Evolutionary conservation across 1,140 invertebrate genomes (phyloP).

Genomic region (Cecropterus lyciades): DNA sequence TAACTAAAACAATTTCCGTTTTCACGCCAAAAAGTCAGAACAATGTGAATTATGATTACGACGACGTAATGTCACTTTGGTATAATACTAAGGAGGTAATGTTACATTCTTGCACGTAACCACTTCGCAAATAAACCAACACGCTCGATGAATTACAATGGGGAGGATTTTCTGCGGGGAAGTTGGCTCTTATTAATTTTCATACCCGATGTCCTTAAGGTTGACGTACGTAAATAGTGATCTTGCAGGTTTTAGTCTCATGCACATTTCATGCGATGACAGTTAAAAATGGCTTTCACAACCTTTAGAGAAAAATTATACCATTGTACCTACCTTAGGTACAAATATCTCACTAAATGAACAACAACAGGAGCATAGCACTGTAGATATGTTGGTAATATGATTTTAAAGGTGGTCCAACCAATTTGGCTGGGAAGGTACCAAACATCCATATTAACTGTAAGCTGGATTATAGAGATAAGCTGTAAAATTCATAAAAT

Average conservation of each 20-base stretch:
- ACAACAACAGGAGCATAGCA: too few species aligned
- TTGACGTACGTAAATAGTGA: neutral
- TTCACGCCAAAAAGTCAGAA: neutral
- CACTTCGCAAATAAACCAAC: neutral
- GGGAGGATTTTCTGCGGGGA: neutral
- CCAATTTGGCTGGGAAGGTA: too few species aligned
- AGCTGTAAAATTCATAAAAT: too few species aligned
- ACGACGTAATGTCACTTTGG: neutral
- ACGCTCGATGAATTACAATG: constrained; percentile 9
- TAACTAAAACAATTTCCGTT: constrained; percentile 27
- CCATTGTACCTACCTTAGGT: too few species aligned
- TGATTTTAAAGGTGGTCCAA: too few species aligned
- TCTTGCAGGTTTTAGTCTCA: neutral
- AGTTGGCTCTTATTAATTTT: neutral
- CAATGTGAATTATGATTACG: neutral
- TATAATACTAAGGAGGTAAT: neutral
- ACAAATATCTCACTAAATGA: too few species aligned
- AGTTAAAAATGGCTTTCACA: too few species aligned
- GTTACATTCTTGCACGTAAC: neutral
- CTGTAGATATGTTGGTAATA: too few species aligned
- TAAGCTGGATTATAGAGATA: too few species aligned
- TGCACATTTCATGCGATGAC: neutral
- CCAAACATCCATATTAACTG: too few species aligned
- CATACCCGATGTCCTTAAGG: neutral
- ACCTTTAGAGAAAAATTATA: too few species aligned